Percentiles rank a stretch among this genome's conserved stretches.
These are phyloP conservation scores for Gymnocypris eckloni DNA, from an alignment of 2,797 vertebrate species.

Conservation along the genomic window DNA sequence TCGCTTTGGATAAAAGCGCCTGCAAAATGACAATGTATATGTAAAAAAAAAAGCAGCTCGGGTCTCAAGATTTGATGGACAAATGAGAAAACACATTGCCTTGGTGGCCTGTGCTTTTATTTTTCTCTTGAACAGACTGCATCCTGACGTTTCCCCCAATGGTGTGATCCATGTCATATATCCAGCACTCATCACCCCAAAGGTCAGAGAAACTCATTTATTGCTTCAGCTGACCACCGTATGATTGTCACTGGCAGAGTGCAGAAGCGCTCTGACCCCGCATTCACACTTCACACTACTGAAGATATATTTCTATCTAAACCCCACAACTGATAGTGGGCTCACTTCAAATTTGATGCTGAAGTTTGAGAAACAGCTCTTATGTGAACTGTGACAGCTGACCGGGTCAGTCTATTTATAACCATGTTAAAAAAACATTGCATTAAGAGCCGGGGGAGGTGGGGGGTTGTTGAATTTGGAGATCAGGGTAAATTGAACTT, in stretches of 20 bases:
- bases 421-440: too few species aligned
- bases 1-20: too few species aligned
- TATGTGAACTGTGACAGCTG: background rate
- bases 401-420: background rate
- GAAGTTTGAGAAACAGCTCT: background rate
- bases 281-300: background rate
- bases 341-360: background rate
- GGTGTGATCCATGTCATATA: background rate
- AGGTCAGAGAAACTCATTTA: constrained; percentile 54
- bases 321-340: background rate
- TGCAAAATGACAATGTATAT: too few species aligned
- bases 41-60: background rate
- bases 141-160: background rate
- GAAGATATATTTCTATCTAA: background rate
- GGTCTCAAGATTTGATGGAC: background rate
- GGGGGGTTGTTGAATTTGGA: too few species aligned
- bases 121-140: background rate
- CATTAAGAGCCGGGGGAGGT: too few species aligned
- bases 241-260: constrained; percentile 38
- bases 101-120: background rate
- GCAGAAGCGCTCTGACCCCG: background rate
- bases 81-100: background rate
- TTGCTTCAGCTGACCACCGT: constrained; percentile 42
- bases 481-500: too few species aligned
- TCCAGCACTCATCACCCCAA: background rate